Percentiles rank a stretch among this genome's conserved stretches.
These are phyloP conservation scores for Eupristina koningsbergeri DNA, from an alignment of 1,140 invertebrate species.

Conservation along the genomic window DNA sequence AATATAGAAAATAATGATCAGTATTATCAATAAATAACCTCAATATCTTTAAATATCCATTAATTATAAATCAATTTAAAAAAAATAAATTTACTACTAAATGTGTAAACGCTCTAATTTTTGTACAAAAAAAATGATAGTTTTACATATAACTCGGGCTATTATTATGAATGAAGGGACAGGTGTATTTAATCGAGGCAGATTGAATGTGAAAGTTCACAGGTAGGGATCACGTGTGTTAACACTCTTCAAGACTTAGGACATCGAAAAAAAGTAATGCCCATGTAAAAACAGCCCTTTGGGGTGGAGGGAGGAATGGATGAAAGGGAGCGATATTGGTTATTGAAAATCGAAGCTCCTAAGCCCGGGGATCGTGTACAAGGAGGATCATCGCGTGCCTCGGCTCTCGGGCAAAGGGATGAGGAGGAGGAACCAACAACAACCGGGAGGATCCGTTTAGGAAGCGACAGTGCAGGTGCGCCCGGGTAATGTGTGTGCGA, in stretches of 20 bases:
- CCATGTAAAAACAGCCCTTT: neutral
- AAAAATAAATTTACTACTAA: neutral
- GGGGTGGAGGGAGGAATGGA: too few relatives aligned
- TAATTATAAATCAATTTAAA: too few relatives aligned
- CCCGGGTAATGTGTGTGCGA: too few relatives aligned
- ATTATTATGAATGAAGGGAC: neutral
- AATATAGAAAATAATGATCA: too few relatives aligned
- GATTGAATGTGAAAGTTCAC: neutral
- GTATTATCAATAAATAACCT: too few relatives aligned
- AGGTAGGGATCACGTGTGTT: neutral
- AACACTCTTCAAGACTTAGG: neutral
- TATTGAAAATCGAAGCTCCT: neutral
- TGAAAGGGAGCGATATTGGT: neutral
- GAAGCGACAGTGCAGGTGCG: conserved; percentile 7
- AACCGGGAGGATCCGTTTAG: conserved; percentile 35
- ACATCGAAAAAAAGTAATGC: neutral
- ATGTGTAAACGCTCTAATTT: neutral
- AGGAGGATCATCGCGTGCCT: conserved; percentile 8
- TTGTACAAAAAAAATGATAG: neutral
- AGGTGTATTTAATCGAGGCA: neutral
- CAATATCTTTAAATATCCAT: too few relatives aligned
- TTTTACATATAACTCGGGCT: neutral
- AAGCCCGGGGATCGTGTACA: neutral
- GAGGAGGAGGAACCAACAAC: conserved; percentile 16
- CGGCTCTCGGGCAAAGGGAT: neutral